Conservation (phyloP, 2,113 vertebrate species). For the Malurus elegans region DNA sequence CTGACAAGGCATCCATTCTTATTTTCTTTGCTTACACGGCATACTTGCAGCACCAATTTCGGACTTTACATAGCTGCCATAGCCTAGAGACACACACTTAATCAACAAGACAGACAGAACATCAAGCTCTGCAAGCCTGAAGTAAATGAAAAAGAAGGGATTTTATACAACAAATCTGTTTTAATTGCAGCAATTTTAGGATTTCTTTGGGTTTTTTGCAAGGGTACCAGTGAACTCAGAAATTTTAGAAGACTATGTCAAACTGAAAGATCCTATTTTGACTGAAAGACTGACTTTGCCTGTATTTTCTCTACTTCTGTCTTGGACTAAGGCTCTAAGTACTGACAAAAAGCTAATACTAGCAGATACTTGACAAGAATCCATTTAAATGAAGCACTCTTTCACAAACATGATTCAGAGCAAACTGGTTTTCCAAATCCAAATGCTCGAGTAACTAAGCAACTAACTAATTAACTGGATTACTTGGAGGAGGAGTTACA, state of each 20-base stretch:
- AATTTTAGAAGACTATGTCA: background rate
- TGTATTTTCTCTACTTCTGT: background rate
- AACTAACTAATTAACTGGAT: constrained; percentile 27
- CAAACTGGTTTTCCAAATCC: background rate
- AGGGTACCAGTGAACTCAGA: background rate
- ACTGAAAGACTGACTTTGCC: background rate
- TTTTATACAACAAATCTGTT: background rate
- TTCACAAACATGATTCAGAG: background rate
- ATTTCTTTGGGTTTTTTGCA: background rate
- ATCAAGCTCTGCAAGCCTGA: background rate
- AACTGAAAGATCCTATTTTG: background rate
- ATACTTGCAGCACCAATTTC: background rate
- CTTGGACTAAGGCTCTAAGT: background rate
- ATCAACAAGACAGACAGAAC: background rate
- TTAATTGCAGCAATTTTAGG: background rate
- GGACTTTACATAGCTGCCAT: background rate
- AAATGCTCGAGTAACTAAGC: background rate
- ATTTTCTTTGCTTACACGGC: background rate
- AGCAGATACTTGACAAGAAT: background rate
- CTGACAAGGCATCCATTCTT: background rate
- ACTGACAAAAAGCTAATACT: background rate
- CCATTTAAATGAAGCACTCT: background rate
- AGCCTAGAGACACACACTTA: background rate
- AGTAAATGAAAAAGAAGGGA: background rate
- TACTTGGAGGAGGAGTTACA: background rate